Conservation (phyloP, 2,113 vertebrate species). For the Microtus pennsylvanicus region DNA sequence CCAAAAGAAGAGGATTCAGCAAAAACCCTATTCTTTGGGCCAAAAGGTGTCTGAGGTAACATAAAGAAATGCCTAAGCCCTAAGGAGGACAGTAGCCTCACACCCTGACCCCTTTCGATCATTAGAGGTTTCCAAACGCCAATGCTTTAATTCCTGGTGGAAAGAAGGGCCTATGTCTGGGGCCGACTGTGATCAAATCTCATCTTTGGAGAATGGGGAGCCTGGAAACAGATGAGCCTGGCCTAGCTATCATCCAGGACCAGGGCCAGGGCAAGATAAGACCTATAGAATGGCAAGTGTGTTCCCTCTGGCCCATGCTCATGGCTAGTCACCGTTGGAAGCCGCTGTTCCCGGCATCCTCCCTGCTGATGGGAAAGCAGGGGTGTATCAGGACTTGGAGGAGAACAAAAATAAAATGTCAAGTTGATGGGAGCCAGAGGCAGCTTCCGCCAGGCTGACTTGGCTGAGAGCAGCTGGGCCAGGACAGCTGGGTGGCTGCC, state of each 20-base stretch:
- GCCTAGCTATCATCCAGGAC: neutral
- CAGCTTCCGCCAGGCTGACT: slow-evolving; percentile 70
- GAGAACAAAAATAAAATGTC: slow-evolving; percentile 67
- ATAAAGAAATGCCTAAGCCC: neutral
- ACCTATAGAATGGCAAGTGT: neutral
- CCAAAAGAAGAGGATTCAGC: neutral
- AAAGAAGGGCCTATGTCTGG: neutral
- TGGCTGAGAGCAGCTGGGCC: slow-evolving; percentile 51
- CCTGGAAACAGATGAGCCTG: neutral
- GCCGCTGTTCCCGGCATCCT: slow-evolving; percentile 31
- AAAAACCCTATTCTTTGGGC: neutral
- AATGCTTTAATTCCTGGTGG: neutral
- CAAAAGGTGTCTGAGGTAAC: neutral
- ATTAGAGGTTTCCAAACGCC: neutral
- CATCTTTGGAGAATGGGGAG: neutral
- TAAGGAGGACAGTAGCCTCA: neutral
- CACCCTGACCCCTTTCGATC: neutral
- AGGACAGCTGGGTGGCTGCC: slow-evolving; percentile 61
- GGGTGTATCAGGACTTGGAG: slow-evolving; percentile 43
- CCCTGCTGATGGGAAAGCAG: slow-evolving; percentile 25
- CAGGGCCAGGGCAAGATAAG: neutral
- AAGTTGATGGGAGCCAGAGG: slow-evolving; percentile 63
- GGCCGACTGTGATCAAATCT: neutral
- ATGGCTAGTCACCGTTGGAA: neutral
- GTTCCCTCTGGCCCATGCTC: neutral